Evolutionary conservation across 2,888 invertebrate species (phyloP), one percentile per base, ranked within the genome.

Genomic region (Coleophora flavipennella): DNA sequence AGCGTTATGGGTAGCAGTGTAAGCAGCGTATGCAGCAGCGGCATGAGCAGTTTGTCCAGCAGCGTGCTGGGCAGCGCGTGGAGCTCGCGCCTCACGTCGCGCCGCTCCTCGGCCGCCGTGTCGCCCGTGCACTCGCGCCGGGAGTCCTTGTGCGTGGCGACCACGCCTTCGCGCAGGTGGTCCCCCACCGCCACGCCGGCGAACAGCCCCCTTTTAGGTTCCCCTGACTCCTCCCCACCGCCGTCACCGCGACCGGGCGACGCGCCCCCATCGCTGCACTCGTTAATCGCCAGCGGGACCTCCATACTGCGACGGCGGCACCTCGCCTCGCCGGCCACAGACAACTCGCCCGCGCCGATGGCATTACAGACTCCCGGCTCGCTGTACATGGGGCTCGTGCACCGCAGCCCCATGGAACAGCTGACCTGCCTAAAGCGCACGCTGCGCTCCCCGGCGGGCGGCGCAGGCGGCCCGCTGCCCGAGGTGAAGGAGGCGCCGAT

Each of bases 161-260:
- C 92, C 11, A 57, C 51, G 90, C 93, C 60, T 90, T 88, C 49
- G 88, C 89, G 88, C 25, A 89, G 86, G 60, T 94, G 87, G 68
- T 88, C 92, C 7, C 93, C 94, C 3, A 95, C 95, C 0, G 94
- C 94, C 7, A 95, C 95, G 6, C 95, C 95, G 1, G 92, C 93
- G 62, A 95, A 95, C 70, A 94, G 93, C 62, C 95, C 95, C 1
- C 90, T 91, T 53, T 73, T 84, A 29, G 88, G 89, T 31, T 81
- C 90, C 26, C 90, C 85, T 1, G 89, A 57, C 73, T 44, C 62
- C 9, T 73, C 90, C 12, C 90, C 85, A 11, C 79, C 79, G 2
- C 52, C 76, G 12, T 74, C 91, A 1, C 86, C 87, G 87, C 94
- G 88, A 64, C 96, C 59, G 89, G 94, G 78, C 40, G 78, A 73